Evolutionary conservation across 2,888 invertebrate genomes (phyloP).

Genomic region (Melinopterus prodromus): DNA sequence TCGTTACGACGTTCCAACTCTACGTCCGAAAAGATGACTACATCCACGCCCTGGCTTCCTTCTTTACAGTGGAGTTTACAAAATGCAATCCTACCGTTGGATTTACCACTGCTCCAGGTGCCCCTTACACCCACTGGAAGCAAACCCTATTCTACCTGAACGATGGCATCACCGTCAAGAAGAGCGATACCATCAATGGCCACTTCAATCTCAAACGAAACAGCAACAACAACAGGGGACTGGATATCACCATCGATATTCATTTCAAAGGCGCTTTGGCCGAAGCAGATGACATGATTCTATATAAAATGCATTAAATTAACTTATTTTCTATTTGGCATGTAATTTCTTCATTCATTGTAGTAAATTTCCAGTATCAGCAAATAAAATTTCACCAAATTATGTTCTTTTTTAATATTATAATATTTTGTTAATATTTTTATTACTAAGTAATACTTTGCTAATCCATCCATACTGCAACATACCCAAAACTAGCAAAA

Average conservation of each 20-base stretch:
- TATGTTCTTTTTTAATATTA: too few species aligned
- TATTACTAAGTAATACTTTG: too few species aligned
- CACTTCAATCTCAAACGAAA: slow-evolving; percentile 95
- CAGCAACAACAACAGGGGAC: slow-evolving; percentile 93
- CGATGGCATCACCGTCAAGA: slow-evolving; percentile 96
- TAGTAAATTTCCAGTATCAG: too few species aligned
- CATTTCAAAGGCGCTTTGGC: slow-evolving; percentile 92
- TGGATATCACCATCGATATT: slow-evolving; percentile 93
- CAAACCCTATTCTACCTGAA: slow-evolving; percentile 97
- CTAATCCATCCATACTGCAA: too few species aligned
- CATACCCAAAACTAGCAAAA: too few species aligned
- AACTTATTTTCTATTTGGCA: too few species aligned
- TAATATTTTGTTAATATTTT: too few species aligned
- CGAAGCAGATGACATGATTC: slow-evolving; percentile 84
- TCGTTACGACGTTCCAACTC: slow-evolving; percentile 86
- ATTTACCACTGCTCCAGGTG: slow-evolving; percentile 98
- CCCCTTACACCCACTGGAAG: slow-evolving; percentile 99
- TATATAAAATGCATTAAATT: slow-evolving; percentile 88
- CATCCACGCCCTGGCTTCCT: slow-evolving; percentile 97
- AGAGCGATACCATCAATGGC: slow-evolving; percentile 92
- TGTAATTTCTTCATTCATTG: too few species aligned
- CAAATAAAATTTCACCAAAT: too few species aligned
- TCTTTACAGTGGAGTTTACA: slow-evolving; percentile 99
- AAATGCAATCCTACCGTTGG: slow-evolving; percentile 98
- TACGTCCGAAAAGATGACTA: slow-evolving; percentile 90